phyloP scores from a whole-genome alignment of 2,888 invertebrate species.

The Saturnia japonica region DNA sequence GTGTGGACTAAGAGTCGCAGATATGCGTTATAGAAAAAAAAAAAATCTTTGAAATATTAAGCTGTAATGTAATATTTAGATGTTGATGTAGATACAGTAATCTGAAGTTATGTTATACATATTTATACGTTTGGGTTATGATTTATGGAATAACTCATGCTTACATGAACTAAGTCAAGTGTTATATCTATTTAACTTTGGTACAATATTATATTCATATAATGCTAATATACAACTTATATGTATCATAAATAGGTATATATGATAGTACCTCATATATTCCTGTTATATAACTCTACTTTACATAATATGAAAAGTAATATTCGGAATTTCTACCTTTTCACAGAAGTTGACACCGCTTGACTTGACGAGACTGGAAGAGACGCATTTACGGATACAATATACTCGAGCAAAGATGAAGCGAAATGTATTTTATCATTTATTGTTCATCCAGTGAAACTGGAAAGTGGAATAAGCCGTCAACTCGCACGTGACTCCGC shows the following conservation, averaged over 20 bases:
- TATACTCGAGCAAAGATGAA: slow-evolving; percentile 27
- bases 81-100: too few relatives aligned
- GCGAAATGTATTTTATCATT: slow-evolving; percentile 67
- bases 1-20: too few relatives aligned
- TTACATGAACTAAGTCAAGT: too few relatives aligned
- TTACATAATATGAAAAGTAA: not conserved
- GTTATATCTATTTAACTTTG: too few relatives aligned
- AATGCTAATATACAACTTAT: not conserved
- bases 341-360: not conserved
- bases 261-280: not conserved
- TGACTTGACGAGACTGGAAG: not conserved
- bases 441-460: slow-evolving; percentile 72
- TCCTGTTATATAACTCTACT: not conserved
- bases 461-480: slow-evolving; percentile 72
- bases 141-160: too few relatives aligned
- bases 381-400: slow-evolving; percentile 29
- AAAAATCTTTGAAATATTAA: too few relatives aligned
- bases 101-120: too few relatives aligned
- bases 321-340: not conserved
- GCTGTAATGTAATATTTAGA: too few relatives aligned
- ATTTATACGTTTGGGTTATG: too few relatives aligned
- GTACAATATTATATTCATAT: too few relatives aligned
- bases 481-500: slow-evolving; percentile 68
- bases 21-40: too few relatives aligned
- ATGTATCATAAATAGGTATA: not conserved